Conservation (phyloP, 2,888 invertebrate genomes). For the Diogma glabrata region DNA sequence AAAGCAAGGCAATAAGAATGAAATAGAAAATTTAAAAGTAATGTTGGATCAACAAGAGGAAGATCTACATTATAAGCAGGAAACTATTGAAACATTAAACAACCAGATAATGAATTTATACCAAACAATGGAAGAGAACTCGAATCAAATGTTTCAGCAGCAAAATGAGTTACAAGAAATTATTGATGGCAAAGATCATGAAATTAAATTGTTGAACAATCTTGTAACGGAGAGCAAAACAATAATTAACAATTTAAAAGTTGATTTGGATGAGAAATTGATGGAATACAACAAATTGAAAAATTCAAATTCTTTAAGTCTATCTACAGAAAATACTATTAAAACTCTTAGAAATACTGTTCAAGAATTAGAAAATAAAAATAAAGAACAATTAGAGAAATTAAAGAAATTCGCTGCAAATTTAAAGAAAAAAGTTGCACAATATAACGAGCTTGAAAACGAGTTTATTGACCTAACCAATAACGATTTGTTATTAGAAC, state of each 20-base stretch:
- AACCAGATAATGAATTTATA: conserved; percentile 43
- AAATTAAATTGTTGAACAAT: conserved; percentile 37
- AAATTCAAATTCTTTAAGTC: conserved; percentile 20
- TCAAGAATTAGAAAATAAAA: conserved; percentile 44
- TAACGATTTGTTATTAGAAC: too few species aligned
- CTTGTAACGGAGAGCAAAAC: conserved; percentile 29
- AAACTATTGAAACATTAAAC: conserved; percentile 50
- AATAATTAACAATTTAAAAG: conserved; percentile 20
- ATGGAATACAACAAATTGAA: conserved; percentile 30
- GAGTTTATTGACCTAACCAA: too few species aligned
- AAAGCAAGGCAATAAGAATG: conserved; percentile 38
- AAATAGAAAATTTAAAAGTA: conserved; percentile 33
- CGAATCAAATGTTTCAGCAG: conserved; percentile 30
- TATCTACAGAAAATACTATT: conserved; percentile 23
- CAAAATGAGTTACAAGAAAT: conserved; percentile 33
- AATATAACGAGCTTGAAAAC: conserved; percentile 56
- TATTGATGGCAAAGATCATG: conserved; percentile 35
- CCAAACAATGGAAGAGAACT: conserved; percentile 42
- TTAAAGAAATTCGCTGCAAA: conserved; percentile 66
- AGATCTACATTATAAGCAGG: conserved; percentile 43
- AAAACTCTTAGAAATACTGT: conserved; percentile 35
- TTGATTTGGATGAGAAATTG: neutral
- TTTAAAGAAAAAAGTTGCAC: conserved; percentile 57
- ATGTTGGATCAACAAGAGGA: conserved; percentile 25
- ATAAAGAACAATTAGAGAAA: conserved; percentile 60